Conservation (phyloP, 2,797 vertebrate genomes). For the Parambassis ranga region DNA sequence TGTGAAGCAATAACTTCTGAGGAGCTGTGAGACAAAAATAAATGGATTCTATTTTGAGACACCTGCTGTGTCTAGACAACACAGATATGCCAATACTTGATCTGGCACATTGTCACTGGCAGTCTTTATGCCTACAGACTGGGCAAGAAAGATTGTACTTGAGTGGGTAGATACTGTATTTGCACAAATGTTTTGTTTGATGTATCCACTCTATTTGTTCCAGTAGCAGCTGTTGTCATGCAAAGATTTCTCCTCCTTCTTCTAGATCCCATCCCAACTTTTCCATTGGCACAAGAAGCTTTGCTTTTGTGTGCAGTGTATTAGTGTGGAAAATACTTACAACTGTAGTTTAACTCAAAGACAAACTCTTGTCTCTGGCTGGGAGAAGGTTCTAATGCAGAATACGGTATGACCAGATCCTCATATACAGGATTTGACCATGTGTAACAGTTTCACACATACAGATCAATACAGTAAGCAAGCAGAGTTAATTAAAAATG, state of each 20-base stretch:
- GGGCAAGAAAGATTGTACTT: constrained; percentile 18
- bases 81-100: constrained; percentile 51
- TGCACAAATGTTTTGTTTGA: constrained; percentile 9
- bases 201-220: neutral
- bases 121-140: constrained; percentile 14
- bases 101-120: constrained; percentile 31
- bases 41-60: constrained; percentile 54
- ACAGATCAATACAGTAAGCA: neutral
- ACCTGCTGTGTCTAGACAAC: constrained; percentile 53
- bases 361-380: neutral
- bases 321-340: constrained; percentile 18
- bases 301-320: constrained; percentile 22
- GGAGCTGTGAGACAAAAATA: constrained; percentile 41
- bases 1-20: constrained; percentile 18
- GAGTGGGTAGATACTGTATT: constrained; percentile 20
- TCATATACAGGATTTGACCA: too few species aligned
- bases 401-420: too few species aligned
- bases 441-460: neutral
- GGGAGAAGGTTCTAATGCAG: neutral
- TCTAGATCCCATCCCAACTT: too few species aligned
- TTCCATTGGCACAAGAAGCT: too few species aligned
- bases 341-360: constrained; percentile 1
- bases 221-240: neutral
- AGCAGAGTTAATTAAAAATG: neutral
- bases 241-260: constrained; percentile 9